phyloP scores from a whole-genome alignment of 2,888 invertebrate genomes.

The Punctoribates punctum region DNA sequence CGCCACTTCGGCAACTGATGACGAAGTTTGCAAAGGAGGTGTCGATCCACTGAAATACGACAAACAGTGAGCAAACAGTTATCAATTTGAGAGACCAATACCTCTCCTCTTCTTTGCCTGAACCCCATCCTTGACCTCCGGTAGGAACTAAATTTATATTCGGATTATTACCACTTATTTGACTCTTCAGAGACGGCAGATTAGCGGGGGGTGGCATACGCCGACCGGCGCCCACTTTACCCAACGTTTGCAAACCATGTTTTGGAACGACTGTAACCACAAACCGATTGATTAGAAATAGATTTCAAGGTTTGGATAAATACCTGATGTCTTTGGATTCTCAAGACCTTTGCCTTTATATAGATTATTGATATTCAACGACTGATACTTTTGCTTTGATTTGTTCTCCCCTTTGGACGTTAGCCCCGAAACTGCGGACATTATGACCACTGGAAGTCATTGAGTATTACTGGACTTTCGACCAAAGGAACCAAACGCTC shows the following conservation, averaged over 20 bases:
- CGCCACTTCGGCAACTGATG: not conserved
- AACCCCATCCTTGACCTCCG: constrained; percentile 74
- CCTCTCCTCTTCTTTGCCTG: constrained; percentile 47
- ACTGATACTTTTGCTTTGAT: constrained; percentile 76
- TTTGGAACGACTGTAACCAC: constrained; percentile 68
- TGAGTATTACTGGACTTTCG: constrained; percentile 64
- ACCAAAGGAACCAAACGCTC: constrained; percentile 74
- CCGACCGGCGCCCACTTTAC: constrained; percentile 96
- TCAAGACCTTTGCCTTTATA: constrained; percentile 65
- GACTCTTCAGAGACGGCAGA: constrained; percentile 88
- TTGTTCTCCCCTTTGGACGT: constrained; percentile 73
- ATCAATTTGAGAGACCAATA: not conserved
- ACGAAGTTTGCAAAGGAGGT: constrained; percentile 35
- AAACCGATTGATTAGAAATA: not conserved
- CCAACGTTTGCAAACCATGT: constrained; percentile 99
- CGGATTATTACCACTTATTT: constrained; percentile 68
- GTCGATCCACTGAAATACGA: constrained; percentile 16
- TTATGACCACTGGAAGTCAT: constrained; percentile 93
- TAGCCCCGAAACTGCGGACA: constrained; percentile 91
- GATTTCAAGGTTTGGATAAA: not conserved
- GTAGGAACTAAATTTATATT: constrained; percentile 72
- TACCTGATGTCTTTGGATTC: constrained; percentile 55
- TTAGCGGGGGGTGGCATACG: constrained; percentile 89
- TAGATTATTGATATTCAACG: constrained; percentile 96
- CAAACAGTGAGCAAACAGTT: not conserved